Conservation (phyloP, 2,888 invertebrate species). For the Gastracanthus pulcherrimus region DNA sequence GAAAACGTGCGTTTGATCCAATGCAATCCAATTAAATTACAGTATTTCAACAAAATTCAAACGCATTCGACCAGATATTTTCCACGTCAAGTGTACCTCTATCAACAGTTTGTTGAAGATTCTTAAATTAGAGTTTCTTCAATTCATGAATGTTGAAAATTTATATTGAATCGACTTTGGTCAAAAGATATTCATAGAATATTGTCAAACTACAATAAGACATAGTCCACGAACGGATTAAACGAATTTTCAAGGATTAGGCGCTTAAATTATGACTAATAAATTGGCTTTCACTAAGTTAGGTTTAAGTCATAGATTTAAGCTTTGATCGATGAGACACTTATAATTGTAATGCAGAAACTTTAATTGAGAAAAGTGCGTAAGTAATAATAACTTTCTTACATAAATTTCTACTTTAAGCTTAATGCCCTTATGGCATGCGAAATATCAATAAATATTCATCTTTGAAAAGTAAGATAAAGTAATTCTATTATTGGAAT, state of each 20-base stretch:
- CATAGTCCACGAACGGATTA: slow-evolving; percentile 21
- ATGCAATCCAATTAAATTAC: no score
- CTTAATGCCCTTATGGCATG: not conserved
- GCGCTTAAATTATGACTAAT: slow-evolving; percentile 20
- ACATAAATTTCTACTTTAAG: not conserved
- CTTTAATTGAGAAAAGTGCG: slow-evolving; percentile 3
- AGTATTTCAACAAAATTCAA: no score
- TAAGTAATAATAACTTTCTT: slow-evolving; percentile 24
- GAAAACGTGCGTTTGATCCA: no score
- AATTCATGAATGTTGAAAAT: not conserved
- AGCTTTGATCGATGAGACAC: slow-evolving; percentile 26
- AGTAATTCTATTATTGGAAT: not conserved
- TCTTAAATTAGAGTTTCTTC: no score
- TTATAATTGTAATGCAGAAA: slow-evolving; percentile 10
- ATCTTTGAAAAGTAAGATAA: not conserved
- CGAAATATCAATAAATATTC: slow-evolving; percentile 2
- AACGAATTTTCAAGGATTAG: slow-evolving; percentile 27
- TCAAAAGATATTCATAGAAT: not conserved
- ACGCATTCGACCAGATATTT: no score
- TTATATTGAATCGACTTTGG: not conserved
- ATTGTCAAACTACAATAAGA: slow-evolving; percentile 5
- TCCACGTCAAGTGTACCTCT: no score
- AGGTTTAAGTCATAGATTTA: slow-evolving; percentile 14
- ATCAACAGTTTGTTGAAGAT: no score
- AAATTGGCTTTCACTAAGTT: slow-evolving; percentile 11